These are phyloP conservation scores for Trichopria drosophilae DNA, from an alignment of 2,888 invertebrate species.

Conservation along the genomic window DNA sequence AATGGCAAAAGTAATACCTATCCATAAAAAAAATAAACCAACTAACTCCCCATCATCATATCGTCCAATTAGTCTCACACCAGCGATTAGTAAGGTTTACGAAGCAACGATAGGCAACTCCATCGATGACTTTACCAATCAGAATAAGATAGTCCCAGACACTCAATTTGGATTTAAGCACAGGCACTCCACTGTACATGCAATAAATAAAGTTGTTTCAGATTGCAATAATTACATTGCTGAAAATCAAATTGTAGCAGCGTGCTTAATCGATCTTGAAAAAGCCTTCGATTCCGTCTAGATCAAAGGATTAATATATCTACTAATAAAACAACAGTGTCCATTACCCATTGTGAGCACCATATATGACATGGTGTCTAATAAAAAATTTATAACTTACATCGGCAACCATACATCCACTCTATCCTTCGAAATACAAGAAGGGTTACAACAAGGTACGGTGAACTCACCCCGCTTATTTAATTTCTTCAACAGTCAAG, in stretches of 20 bases:
- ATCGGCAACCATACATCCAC: not conserved
- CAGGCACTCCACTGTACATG: slow-evolving; percentile 24
- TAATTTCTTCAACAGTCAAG: slow-evolving; percentile 15
- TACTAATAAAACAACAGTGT: slow-evolving; percentile 14
- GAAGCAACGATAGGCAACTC: slow-evolving; percentile 13
- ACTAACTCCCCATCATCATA: slow-evolving; percentile 24
- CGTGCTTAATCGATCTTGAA: slow-evolving; percentile 28
- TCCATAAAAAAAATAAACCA: slow-evolving; percentile 28
- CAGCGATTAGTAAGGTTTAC: slow-evolving; percentile 6
- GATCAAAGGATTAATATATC: slow-evolving; percentile 25
- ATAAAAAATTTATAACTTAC: slow-evolving; percentile 11
- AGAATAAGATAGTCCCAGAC: slow-evolving; percentile 7
- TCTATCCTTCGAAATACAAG: slow-evolving; percentile 1
- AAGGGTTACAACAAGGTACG: slow-evolving; percentile 32
- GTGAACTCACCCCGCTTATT: slow-evolving; percentile 25
- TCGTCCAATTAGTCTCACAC: slow-evolving; percentile 33
- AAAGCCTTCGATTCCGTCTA: slow-evolving; percentile 32
- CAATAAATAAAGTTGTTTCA: slow-evolving; percentile 20
- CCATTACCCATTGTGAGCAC: slow-evolving; percentile 15
- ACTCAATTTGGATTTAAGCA: slow-evolving; percentile 16
- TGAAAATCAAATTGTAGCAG: not conserved
- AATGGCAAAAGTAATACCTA: slow-evolving; percentile 28
- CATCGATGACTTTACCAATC: no score
- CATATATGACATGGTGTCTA: slow-evolving; percentile 17
- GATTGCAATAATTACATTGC: slow-evolving; percentile 13